Evolutionary conservation across 2,888 invertebrate genomes (phyloP), one percentile per base, ranked within the genome.

Genomic region (Gonocerus acuteangulatus): DNA sequence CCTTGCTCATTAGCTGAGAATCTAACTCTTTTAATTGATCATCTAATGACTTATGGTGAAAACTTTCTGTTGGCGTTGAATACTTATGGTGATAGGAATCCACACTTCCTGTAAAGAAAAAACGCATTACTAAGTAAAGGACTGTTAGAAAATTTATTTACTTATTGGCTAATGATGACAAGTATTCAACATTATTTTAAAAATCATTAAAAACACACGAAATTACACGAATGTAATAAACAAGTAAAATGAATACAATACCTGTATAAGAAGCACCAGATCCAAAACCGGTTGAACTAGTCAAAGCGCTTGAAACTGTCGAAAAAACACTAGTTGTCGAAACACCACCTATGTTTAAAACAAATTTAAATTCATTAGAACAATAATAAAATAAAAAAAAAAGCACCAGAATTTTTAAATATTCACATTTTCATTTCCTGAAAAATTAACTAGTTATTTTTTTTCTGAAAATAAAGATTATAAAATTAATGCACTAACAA

Each of bases 21-120:
- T 89, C 88, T 69, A 89, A 80, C 74, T 87, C 87, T 73, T 88
- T 88, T 69, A 89, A 78, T 74, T 88, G 87, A 75, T 85, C 85
- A 74, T 88, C 88, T 69, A 88, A 78, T 36, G 86, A 84, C 68
- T 86, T 83, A 73, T 85, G 83, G 74, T 86, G 86, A 74, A 85
- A 87, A 67, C 82, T 79, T 47, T 69, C 68, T 21, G 68, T 68
- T 19, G 68, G 64, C 15, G 69, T 67, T 36, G 69, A 69, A 65
- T 69, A 70, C 52, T 70, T 69, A 58, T 69, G 69, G 62, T 69
- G 68, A 61, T 68, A 68, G 47, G 69, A 69, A 52, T 70, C 69
- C 44, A 81, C 80, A 16, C 79, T 76, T 67, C 57, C 57, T 80
- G 80, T 1, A 80, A 23, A 19, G 11, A 52, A 69, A 39, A 39